Base-by-base conservation (phyloP, 2,797 vertebrate genomes). In the Crenuchus spilurus region DNA sequence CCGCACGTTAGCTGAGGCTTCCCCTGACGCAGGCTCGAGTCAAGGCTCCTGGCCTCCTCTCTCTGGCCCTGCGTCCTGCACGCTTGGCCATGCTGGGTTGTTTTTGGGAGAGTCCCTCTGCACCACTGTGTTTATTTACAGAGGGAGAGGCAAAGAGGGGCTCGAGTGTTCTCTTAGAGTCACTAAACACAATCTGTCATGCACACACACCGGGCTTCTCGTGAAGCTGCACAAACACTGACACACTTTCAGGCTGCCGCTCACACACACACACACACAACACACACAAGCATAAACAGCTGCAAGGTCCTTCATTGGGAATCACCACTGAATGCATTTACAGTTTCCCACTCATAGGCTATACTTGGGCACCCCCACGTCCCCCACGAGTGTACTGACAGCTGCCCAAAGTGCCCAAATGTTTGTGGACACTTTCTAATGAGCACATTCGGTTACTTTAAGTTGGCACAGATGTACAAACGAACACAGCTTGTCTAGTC, bases 91-190 rank as follows among this genome's bases (percentile, higher is more conserved):
- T 37, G 37, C 28, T 24, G 61, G 74, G 49, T 74, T 74, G 77
- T 74, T 79, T 74, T 74, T 54, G 64, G 74, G 79, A 80, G 68
- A 72, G 70, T 71, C 79, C 58, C 72, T 75, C 79, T 80, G 80
- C 84, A 84, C 46, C 70, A 75, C 82, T 60, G 46, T 65, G 85
- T 90, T 88, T 88, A 87, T 87, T 88, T 88, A 84, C 80, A 87
- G 77, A 77, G 67, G 65, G 73, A 68, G 70, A 84, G 76, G 63
- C 46, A 67, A 82, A 57, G 80, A 78, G 74, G 84, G 79, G 72
- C 72, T 80, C 72, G 80, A 84, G 81, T 72, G 83, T 82, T 86
- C 83, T 78, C 72, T 80, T 37, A 20, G 51, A 78, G 72, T 76
- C 80, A 80, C 78, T 75, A 82, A 85, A 84, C 82, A 83, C 48